These are phyloP conservation scores for Campoletis raptor DNA, from an alignment of 2,888 invertebrate species.

Conservation along the genomic window DNA sequence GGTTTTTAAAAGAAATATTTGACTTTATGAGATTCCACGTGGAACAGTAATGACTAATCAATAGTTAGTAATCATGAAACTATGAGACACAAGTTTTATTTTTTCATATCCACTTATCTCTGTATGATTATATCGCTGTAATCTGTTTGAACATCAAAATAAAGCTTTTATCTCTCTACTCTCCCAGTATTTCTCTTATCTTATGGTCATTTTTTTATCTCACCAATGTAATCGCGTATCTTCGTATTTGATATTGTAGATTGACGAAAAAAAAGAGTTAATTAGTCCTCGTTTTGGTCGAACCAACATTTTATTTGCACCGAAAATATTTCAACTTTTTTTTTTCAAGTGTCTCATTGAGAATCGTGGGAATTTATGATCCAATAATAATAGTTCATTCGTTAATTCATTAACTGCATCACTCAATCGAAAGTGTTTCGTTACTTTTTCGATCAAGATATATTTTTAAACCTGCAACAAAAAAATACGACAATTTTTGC, in stretches of 20 bases:
- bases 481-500: background rate
- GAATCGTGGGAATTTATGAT: background rate
- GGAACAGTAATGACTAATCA: constrained; percentile 19
- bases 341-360: background rate
- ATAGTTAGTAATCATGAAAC: background rate
- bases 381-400: background rate
- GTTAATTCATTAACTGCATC: background rate
- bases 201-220: constrained; percentile 7
- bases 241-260: background rate
- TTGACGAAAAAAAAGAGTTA: constrained; percentile 1
- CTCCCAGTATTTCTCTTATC: constrained; percentile 29
- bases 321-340: background rate
- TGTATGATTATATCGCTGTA: constrained; percentile 4
- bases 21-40: background rate
- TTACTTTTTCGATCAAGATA: background rate
- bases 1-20: background rate
- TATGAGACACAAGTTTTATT: constrained; percentile 5
- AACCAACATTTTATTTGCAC: background rate
- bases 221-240: constrained; percentile 14
- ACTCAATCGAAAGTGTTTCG: background rate
- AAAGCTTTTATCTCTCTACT: background rate
- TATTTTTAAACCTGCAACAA: background rate
- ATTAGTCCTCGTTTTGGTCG: background rate
- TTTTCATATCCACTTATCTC: constrained; percentile 19
- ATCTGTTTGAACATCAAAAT: constrained; percentile 28